Evolutionary conservation across 2,888 invertebrate genomes (phyloP).

Genomic region (Tiliacea aurago): DNA sequence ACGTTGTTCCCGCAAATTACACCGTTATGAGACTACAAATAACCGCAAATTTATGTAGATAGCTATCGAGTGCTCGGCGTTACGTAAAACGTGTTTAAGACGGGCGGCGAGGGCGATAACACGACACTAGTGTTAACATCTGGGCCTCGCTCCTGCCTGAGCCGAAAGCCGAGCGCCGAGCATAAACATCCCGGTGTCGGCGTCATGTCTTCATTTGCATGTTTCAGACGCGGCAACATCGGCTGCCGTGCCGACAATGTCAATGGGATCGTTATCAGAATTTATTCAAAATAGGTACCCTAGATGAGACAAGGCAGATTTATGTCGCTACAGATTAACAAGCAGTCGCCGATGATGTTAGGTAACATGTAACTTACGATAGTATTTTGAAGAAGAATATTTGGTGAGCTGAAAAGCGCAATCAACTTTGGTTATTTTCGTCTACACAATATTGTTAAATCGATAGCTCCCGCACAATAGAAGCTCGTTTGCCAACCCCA

Average conservation of each 20-base stretch:
- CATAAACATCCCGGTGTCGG: constrained; percentile 83
- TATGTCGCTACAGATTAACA: constrained; percentile 64
- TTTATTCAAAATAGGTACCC: constrained; percentile 78
- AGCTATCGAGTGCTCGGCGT: constrained; percentile 83
- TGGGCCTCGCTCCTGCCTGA: constrained; percentile 72
- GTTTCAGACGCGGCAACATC: constrained; percentile 76
- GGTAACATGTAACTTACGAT: constrained; percentile 29
- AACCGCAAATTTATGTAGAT: constrained; percentile 88
- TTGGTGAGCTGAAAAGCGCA: constrained; percentile 74
- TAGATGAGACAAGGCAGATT: constrained; percentile 60
- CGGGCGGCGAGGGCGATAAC: constrained; percentile 79
- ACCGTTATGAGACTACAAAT: constrained; percentile 85
- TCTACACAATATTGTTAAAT: constrained; percentile 81
- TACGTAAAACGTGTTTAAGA: constrained; percentile 86
- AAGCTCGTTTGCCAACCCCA: constrained; percentile 81
- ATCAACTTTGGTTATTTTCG: constrained; percentile 81
- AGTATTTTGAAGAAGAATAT: constrained; percentile 60
- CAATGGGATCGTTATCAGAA: constrained; percentile 80
- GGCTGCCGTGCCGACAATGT: constrained; percentile 78
- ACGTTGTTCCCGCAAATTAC: constrained; percentile 83
- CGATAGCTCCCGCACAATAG: constrained; percentile 82
- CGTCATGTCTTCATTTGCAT: constrained; percentile 88
- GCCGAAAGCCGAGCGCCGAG: constrained; percentile 63
- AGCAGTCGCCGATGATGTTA: constrained; percentile 55
- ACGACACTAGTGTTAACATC: constrained; percentile 83